Base-by-base conservation (phyloP, 2,888 invertebrate genomes). In the Orthonychiurus folsomi region DNA sequence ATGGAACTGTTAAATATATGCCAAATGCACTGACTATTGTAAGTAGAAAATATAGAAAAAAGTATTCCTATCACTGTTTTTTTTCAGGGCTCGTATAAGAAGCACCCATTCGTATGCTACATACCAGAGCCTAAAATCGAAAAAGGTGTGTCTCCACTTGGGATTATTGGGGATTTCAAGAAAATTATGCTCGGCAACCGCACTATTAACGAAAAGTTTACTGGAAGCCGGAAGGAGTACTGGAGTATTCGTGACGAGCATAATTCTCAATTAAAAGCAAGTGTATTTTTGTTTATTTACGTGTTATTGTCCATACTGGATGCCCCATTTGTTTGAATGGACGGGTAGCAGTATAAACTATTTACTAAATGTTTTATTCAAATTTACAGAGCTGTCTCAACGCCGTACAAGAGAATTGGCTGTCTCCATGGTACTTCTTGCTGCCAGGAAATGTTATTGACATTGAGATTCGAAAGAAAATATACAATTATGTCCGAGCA, bases 351-450 rank as follows among this genome's bases (percentile, higher is more conserved):
- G n/a, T n/a, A n/a, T n/a, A n/a, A n/a, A n/a, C n/a, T n/a, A n/a
- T n/a, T n/a, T n/a, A n/a, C n/a, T n/a, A n/a, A n/a, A 5, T 48
- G n/a, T 25, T 25, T 15, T 48, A 59, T 24, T 61, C 56, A 3
- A 21, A 47, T 21, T 48, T 62, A 18, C n/a, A 66, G 66, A 55
- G 56, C 23, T 54, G 69, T 20, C 60, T 71, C 59, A 24, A 56
- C 26, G 63, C 66, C 12, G 68, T 72, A 63, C 67, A 72, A 58
- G 64, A 65, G 50, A 60, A 65, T 20, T 72, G 72, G 72, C 59
- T 72, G 21, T 64, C 54, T 24, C 69, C 70, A 55, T 71, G 64
- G 67, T 57, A 60, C 15, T 68, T 72, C 54, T 24, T 72, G 47
- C 52, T 72, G 47, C 65, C 70, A 24, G 70, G 72, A 25, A 69